Evolutionary conservation across 2,888 invertebrate species (phyloP).

Genomic region (Acholoe squamosa): DNA sequence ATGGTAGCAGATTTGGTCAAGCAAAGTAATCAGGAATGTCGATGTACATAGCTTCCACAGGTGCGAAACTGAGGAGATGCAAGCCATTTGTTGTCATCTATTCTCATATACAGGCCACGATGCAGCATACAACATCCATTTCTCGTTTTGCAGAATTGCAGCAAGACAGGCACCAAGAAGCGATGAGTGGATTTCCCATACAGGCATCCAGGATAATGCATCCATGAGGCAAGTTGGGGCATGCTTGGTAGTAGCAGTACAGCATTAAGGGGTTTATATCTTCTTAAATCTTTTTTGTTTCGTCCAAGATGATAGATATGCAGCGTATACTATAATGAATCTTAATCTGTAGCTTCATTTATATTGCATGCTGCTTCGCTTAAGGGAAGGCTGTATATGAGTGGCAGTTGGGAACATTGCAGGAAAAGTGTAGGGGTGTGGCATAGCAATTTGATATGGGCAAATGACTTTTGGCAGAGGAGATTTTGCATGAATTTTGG

Average conservation of each 20-base stretch:
- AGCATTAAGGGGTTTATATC: constrained; percentile 20
- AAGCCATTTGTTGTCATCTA: constrained; percentile 31
- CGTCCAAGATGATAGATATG: not conserved
- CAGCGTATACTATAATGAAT: constrained; percentile 7
- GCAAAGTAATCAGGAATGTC: constrained; percentile 12
- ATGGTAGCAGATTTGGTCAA: not conserved
- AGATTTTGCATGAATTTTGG: not conserved
- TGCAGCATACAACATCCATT: constrained; percentile 56
- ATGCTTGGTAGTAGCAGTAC: constrained; percentile 45
- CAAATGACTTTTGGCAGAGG: not conserved
- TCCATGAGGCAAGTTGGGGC: constrained; percentile 39
- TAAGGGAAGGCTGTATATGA: not conserved
- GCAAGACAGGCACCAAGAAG: constrained; percentile 54
- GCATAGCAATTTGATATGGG: constrained; percentile 9
- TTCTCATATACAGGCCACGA: constrained; percentile 54
- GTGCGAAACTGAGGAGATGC: not conserved
- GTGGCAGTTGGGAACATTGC: not conserved
- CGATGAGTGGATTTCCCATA: constrained; percentile 39
- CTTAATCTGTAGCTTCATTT: not conserved
- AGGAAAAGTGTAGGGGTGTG: not conserved
- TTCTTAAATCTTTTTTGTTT: constrained; percentile 17
- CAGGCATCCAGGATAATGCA: constrained; percentile 41
- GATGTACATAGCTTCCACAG: not conserved
- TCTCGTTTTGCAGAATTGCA: constrained; percentile 26
- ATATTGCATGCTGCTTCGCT: constrained; percentile 20